Base-by-base conservation (phyloP, 1,140 invertebrate genomes). In the Arion vulgaris region DNA sequence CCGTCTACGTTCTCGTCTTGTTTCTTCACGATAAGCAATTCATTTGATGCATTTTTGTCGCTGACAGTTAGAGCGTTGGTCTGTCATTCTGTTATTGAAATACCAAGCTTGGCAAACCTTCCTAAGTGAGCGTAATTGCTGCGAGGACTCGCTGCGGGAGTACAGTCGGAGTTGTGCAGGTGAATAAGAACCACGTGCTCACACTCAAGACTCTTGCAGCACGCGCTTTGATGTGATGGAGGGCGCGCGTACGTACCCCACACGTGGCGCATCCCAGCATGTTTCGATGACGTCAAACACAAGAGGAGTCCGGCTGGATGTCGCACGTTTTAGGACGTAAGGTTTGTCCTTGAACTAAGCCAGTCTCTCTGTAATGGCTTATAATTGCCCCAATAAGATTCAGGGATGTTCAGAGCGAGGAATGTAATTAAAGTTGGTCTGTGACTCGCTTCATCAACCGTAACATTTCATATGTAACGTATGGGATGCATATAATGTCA, bases 151-250 rank as follows among this genome's bases (percentile, higher is more conserved):
- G 62, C 62, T 28, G 62, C 62, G 17, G 62, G 62, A 28, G 28
- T 23, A 66, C 1, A 28, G 32, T 32, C 2, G n/a, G 62, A 34
- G 19, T 17, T 4, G 5, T 66, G 62, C 62, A 66, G 62, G 62
- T 66, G 62, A 66, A 66, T 28, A 15, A 34, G n/a, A 11, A 32
- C 28, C 62, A 66, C n/a, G 28, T 11, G 62, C 62, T 66, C 62
- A 34, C 62, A 66, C 62, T 66, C 62, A 28, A 66, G n/a, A 13
- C 19, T 34, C 62, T 34, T 32, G n/a, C 62, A 32, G 62, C 62
- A 66, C 62, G 62, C 62, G 62, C 62, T 66, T 66, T 66, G 62
- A 66, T 66, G 62, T 66, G 28, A 66, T 66, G 62, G 62, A 66
- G 62, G 62, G 62, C 62, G 62, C 62, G n/a, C 62, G 62, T 28